Percentiles rank a stretch among this genome's conserved stretches.
phyloP scores from a whole-genome alignment of 1,140 invertebrate genomes.

The Periplaneta americana region DNA sequence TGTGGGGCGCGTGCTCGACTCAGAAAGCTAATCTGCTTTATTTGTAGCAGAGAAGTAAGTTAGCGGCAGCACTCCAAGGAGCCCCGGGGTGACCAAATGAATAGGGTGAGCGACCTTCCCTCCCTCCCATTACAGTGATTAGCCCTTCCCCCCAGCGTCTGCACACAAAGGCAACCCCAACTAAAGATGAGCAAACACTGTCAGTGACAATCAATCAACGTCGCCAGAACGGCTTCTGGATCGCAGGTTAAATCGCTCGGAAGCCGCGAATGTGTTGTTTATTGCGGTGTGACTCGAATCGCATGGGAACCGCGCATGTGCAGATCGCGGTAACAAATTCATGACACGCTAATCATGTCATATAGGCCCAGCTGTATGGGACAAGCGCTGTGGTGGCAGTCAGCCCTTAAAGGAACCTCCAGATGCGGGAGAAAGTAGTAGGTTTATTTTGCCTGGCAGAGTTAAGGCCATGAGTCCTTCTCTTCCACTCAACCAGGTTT shows the following conservation, averaged over 20 bases:
- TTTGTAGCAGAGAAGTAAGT: background rate
- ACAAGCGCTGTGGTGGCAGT: too few relatives aligned
- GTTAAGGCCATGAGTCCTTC: too few relatives aligned
- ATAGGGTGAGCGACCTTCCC: background rate
- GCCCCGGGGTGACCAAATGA: background rate
- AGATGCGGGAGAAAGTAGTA: too few relatives aligned
- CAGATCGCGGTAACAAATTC: too few relatives aligned
- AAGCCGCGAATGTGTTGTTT: background rate
- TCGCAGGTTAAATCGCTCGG: background rate
- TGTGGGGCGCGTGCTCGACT: too few relatives aligned
- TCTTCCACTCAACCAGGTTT: too few relatives aligned
- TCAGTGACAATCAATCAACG: background rate
- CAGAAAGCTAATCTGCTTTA: background rate
- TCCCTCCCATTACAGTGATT: conserved; percentile 4
- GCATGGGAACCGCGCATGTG: too few relatives aligned
- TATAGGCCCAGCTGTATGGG: too few relatives aligned
- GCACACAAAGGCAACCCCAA: background rate
- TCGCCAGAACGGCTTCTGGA: background rate
- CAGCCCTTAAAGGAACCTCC: too few relatives aligned
- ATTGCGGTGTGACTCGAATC: too few relatives aligned
- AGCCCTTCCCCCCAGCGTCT: background rate
- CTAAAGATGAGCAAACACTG: background rate
- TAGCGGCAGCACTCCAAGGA: background rate
- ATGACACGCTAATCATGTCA: too few relatives aligned
- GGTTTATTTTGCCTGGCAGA: too few relatives aligned